Evolutionary conservation across 2,113 vertebrate species (phyloP).

Genomic region (Canis aureus): DNA sequence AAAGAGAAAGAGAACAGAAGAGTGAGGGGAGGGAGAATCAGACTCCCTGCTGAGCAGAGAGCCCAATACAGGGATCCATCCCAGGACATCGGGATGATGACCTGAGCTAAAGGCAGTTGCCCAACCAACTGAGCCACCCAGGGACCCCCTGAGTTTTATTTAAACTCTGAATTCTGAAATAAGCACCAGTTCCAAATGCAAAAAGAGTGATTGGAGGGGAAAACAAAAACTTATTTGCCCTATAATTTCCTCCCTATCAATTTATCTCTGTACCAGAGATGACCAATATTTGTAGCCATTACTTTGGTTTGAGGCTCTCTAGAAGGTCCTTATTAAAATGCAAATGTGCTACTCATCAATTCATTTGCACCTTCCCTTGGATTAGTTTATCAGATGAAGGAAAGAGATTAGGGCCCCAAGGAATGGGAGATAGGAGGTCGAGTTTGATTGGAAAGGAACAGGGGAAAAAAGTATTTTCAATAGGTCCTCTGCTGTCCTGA

Average conservation of each 20-base stretch:
- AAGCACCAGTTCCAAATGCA: background rate
- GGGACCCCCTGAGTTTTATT: background rate
- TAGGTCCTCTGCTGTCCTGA: background rate
- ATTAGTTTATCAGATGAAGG: slow-evolving; percentile 74
- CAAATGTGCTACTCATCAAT: slow-evolving; percentile 74
- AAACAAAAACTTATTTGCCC: background rate
- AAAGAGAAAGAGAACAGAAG: no score
- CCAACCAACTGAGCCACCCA: no score
- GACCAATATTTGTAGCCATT: background rate
- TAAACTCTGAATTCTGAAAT: background rate
- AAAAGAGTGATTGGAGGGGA: background rate
- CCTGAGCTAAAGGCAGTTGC: no score
- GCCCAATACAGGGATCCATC: no score
- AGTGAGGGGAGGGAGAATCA: no score
- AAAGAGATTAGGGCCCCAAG: slow-evolving; percentile 63
- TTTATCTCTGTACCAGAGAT: slow-evolving; percentile 31
- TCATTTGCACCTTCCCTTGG: slow-evolving; percentile 49
- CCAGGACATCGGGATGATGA: no score
- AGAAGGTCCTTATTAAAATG: slow-evolving; percentile 76
- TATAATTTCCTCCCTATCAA: background rate
- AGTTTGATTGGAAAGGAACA: slow-evolving; percentile 44
- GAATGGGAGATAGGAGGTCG: slow-evolving; percentile 44
- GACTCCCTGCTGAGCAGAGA: no score
- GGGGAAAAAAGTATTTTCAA: slow-evolving; percentile 35
- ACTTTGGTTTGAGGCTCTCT: slow-evolving; percentile 58